phyloP scores from a whole-genome alignment of 2,113 vertebrate species.

The Sprattus sprattus region DNA sequence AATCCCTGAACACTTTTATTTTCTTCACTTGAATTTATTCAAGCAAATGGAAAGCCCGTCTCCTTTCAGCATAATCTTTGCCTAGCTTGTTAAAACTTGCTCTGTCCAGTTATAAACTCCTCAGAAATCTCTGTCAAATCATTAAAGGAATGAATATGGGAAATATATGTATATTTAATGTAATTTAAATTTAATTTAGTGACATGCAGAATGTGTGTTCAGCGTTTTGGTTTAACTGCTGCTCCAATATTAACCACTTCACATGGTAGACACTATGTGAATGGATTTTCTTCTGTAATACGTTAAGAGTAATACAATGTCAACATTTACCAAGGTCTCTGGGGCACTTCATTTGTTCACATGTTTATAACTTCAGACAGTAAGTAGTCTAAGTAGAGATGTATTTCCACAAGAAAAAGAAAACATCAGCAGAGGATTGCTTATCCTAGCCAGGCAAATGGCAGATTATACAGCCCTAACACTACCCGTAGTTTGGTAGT shows the following conservation, averaged over 20 bases:
- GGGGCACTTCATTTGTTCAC: not conserved
- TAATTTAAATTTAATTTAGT: not conserved
- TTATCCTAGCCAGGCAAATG: too few species aligned
- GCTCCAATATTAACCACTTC: not conserved
- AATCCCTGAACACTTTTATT: slow-evolving; percentile 27
- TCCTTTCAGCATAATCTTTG: slow-evolving; percentile 27
- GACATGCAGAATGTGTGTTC: slow-evolving; percentile 1
- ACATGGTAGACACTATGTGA: not conserved
- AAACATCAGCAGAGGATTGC: too few species aligned
- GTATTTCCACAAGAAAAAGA: too few species aligned
- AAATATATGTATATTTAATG: slow-evolving; percentile 19
- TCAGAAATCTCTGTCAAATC: not conserved
- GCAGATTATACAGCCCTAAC: too few species aligned
- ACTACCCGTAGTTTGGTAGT: too few species aligned
- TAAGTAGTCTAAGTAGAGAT: not conserved
- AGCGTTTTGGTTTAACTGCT: not conserved
- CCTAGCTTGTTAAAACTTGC: slow-evolving; percentile 21
- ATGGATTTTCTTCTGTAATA: not conserved
- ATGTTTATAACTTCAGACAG: not conserved
- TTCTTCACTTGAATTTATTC: slow-evolving; percentile 7
- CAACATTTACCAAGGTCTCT: not conserved
- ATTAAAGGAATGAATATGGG: not conserved
- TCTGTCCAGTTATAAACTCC: not conserved
- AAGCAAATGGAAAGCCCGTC: not conserved
- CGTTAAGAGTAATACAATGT: not conserved